Conservation (phyloP, 2,113 vertebrate genomes). For the Mesitornis unicolor region DNA sequence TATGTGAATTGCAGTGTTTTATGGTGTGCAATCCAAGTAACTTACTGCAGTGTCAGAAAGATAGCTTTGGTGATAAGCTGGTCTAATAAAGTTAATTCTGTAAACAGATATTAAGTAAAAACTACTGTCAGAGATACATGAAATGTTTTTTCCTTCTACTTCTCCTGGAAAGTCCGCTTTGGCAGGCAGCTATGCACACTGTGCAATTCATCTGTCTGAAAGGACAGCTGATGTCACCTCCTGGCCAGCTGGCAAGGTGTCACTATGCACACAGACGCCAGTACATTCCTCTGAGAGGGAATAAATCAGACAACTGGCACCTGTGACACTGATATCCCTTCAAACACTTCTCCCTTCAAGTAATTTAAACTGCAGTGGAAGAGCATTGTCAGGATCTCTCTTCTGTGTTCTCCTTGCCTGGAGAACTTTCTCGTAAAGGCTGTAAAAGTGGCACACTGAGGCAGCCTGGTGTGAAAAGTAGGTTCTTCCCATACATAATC, state of each 20-base stretch:
- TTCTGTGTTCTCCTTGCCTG: not conserved
- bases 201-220: slow-evolving; percentile 43
- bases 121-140: not conserved
- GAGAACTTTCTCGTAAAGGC: not conserved
- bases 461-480: not conserved
- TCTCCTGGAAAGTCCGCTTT: slow-evolving; percentile 1
- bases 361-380: slow-evolving; percentile 18
- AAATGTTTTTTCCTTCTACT: not conserved
- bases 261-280: not conserved
- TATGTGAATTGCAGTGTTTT: not conserved
- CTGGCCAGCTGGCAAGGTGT: slow-evolving; percentile 62
- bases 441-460: not conserved
- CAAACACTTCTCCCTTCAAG: not conserved
- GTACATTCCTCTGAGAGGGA: not conserved
- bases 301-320: slow-evolving; percentile 33
- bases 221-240: slow-evolving; percentile 42
- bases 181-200: not conserved
- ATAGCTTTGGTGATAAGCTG: not conserved
- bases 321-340: not conserved
- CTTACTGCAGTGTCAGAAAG: not conserved
- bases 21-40: not conserved
- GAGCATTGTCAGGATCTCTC: not conserved
- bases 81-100: not conserved
- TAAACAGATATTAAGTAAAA: slow-evolving; percentile 39
- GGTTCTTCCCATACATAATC: not conserved